These are phyloP conservation scores for Globodera rostochiensis DNA, from an alignment of 1,140 invertebrate genomes.

Conservation along the genomic window DNA sequence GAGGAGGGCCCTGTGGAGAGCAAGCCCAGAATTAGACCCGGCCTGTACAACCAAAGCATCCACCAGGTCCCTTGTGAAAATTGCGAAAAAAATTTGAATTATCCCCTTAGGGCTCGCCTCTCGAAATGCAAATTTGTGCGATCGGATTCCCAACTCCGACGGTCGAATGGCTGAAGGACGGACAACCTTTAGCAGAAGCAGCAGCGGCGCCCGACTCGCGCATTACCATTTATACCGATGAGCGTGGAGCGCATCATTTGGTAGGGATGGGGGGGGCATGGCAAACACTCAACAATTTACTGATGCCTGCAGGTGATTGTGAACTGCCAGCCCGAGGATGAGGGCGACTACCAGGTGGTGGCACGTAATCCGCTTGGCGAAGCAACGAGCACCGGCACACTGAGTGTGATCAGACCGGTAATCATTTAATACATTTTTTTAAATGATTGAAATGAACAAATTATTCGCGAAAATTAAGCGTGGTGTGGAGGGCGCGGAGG, in stretches of 20 bases:
- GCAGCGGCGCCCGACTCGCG: constrained; percentile 56
- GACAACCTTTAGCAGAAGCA: constrained; percentile 54
- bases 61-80: constrained; percentile 37
- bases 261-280: constrained; percentile 27
- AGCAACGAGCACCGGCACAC: constrained; percentile 55
- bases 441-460: no score
- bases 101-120: constrained; percentile 23
- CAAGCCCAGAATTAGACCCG: constrained; percentile 62
- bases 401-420: constrained; percentile 57
- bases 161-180: constrained; percentile 65
- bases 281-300: no score
- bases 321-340: constrained; percentile 56
- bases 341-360: constrained; percentile 61
- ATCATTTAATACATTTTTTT: background rate
- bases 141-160: constrained; percentile 59
- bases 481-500: constrained; percentile 40
- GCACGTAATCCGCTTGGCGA: constrained; percentile 62
- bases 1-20: constrained; percentile 50
- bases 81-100: background rate
- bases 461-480: constrained; percentile 11
- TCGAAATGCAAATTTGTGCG: constrained; percentile 53
- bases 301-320: constrained; percentile 29
- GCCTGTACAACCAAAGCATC: constrained; percentile 63
- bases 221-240: constrained; percentile 62
- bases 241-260: constrained; percentile 61